phyloP scores from a whole-genome alignment of 2,797 vertebrate genomes.

The Bradypus variegatus region DNA sequence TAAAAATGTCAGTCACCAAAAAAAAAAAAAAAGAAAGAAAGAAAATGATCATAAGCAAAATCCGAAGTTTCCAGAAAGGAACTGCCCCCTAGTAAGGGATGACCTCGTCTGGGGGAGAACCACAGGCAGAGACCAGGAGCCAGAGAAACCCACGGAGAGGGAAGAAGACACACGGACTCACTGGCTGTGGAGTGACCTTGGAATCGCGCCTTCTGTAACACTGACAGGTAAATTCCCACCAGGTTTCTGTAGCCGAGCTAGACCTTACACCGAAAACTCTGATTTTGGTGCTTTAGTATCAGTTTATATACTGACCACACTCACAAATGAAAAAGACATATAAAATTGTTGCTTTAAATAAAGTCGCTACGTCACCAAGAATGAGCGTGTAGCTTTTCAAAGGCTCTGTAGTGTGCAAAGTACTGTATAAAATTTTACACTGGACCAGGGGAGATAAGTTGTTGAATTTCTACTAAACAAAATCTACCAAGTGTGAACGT shows the following conservation, averaged over 20 bases:
- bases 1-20: too few relatives aligned
- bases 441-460: neutral
- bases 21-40: too few relatives aligned
- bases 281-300: constrained; percentile 9
- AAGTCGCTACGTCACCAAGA: constrained; percentile 13
- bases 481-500: neutral
- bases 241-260: neutral
- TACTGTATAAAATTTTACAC: neutral
- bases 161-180: neutral
- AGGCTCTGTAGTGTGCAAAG: neutral
- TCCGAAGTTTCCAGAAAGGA: too few relatives aligned
- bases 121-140: too few relatives aligned
- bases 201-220: neutral
- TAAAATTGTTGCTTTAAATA: constrained; percentile 30
- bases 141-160: too few relatives aligned
- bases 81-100: too few relatives aligned
- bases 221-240: neutral
- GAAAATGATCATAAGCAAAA: too few relatives aligned
- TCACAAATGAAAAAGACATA: neutral
- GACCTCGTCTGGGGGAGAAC: too few relatives aligned
- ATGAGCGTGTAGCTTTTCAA: neutral
- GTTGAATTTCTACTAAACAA: neutral
- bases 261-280: constrained; percentile 28
- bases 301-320: constrained; percentile 15
- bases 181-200: neutral